Conservation (phyloP, 2,888 invertebrate species). For the Bellardia bayeri region DNA sequence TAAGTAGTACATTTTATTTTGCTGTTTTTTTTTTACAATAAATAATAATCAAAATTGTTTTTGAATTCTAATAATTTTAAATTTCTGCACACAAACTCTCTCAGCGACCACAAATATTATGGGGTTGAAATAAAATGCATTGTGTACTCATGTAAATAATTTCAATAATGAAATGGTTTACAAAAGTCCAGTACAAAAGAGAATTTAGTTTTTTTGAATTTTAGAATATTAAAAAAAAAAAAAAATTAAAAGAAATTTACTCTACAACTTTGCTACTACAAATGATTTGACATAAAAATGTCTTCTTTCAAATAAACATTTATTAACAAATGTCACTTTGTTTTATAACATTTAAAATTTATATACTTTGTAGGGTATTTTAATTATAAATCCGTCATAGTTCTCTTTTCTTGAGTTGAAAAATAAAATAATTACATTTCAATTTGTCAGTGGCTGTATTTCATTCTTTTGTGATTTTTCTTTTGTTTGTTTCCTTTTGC, state of each 20-base stretch:
- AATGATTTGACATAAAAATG: no score
- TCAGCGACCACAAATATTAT: neutral
- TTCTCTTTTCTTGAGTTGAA: neutral
- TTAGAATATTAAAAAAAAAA: no score
- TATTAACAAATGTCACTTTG: no score
- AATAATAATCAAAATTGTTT: conserved; percentile 4
- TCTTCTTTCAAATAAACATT: no score
- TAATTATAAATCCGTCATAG: neutral
- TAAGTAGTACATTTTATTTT: conserved; percentile 11
- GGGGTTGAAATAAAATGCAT: neutral
- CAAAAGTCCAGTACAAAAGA: no score
- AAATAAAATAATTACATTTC: conserved; percentile 10
- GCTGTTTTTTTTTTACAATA: conserved; percentile 4
- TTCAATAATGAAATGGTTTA: neutral
- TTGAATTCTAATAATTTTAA: neutral
- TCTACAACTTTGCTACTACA: no score
- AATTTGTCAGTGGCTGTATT: conserved; percentile 20
- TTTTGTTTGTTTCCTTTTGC: neutral
- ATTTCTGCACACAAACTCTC: neutral
- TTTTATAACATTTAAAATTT: no score
- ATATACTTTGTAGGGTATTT: neutral
- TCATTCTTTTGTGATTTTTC: neutral
- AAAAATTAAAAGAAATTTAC: no score
- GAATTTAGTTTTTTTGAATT: no score
- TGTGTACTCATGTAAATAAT: neutral